A percentile compares a stretch with the other conserved stretches of the same genome.
phyloP scores from a whole-genome alignment of 2,797 vertebrate species.

The Cichlasoma orientale region DNA sequence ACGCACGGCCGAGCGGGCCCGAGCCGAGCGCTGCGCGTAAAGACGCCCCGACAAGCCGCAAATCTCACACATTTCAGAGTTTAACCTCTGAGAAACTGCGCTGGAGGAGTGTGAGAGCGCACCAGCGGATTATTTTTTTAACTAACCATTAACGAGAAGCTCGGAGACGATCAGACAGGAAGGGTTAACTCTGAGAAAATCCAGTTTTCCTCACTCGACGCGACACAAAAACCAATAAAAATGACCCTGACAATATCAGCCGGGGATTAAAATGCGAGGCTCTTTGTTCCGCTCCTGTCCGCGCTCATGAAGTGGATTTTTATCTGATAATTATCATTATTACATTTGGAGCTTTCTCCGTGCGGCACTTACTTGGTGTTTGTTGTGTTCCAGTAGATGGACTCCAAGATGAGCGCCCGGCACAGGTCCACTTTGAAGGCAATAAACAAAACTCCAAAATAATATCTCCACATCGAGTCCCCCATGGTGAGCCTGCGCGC shows the following conservation, averaged over 20 bases:
- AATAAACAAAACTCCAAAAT: slow-evolving; percentile 91
- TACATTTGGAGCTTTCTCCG: not conserved
- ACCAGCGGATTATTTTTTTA: not conserved
- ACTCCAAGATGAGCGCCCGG: slow-evolving; percentile 93
- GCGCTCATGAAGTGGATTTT: not conserved
- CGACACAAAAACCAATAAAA: not conserved
- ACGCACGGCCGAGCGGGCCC: slow-evolving; percentile 39
- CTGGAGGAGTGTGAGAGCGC: not conserved
- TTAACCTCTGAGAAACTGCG: not conserved
- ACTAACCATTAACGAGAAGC: not conserved
- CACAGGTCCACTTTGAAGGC: slow-evolving; percentile 92
- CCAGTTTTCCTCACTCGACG: not conserved
- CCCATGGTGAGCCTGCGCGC: slow-evolving; percentile 83
- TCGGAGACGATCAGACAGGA: not conserved
- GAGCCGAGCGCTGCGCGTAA: slow-evolving; percentile 27
- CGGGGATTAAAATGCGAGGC: not conserved
- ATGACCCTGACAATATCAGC: not conserved
- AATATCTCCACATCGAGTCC: slow-evolving; percentile 95
- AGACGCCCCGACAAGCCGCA: slow-evolving; percentile 4
- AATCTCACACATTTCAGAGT: not conserved
- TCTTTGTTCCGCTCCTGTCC: not conserved
- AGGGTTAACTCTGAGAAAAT: not conserved
- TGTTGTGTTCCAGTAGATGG: slow-evolving; percentile 99
- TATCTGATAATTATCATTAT: not conserved
- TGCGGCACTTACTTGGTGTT: slow-evolving; percentile 92